Conservation (phyloP, 2,113 vertebrate species). For the Uria lomvia region DNA sequence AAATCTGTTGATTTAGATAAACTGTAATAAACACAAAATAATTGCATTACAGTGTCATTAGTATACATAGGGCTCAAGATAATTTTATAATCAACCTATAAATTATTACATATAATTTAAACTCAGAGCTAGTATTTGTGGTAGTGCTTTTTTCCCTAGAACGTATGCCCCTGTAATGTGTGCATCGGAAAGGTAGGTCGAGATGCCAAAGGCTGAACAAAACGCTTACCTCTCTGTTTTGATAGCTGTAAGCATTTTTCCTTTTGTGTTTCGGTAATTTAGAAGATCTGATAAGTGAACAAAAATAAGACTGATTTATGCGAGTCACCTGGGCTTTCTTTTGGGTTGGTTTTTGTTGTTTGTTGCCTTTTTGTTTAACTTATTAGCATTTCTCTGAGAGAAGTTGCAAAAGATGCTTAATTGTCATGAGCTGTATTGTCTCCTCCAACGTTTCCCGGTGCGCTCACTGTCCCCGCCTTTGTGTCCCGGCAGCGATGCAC, state of each 20-base stretch:
- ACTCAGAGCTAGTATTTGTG: not conserved
- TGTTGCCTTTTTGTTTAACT: not conserved
- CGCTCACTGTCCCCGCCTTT: constrained; percentile 21
- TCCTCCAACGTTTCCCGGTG: not conserved
- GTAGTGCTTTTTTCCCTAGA: not conserved
- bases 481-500: constrained; percentile 90
- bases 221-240: not conserved
- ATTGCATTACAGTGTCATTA: not conserved
- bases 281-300: not conserved
- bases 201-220: accelerated
- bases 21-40: not conserved
- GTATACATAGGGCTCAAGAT: not conserved
- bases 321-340: not conserved
- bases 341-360: not conserved
- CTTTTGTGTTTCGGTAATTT: not conserved
- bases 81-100: not conserved
- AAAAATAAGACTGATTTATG: accelerated
- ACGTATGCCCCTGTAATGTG: accelerated
- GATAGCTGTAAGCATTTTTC: accelerated
- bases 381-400: not conserved
- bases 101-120: not conserved
- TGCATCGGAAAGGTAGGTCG: accelerated
- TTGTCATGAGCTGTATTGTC: not conserved
- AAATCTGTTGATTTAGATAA: not conserved
- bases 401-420: not conserved